Evolutionary conservation across 2,888 invertebrate genomes (phyloP), one percentile per base, ranked within the genome.

Genomic region (Melolontha melolontha): DNA sequence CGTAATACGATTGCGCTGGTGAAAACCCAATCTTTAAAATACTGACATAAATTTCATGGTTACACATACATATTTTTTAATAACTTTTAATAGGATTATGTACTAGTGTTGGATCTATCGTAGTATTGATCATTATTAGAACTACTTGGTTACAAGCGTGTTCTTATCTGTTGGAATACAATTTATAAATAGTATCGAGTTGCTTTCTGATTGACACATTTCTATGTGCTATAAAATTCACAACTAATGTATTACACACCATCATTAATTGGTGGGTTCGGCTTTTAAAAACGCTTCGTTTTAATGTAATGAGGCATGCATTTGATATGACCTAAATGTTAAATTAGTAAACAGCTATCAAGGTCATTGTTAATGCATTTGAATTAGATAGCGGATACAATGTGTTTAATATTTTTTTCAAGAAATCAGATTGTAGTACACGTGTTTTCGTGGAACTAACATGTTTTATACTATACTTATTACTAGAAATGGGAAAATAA

Each of bases 281-380:
- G 47, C 47, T 16, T n/a, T 47, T 11, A 47, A 39, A 29, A 62
- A 34, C 34, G 34, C n/a, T 62, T 17, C 12, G 17, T 40, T 54
- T 40, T 54, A 44, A 59, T 14, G 10, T 34, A 44, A 62, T 47
- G 12, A 57, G 29, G 42, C 42, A 29, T 34, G 34, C 39, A 17
- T 47, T 62, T 44, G 27, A 57, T 17, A 57, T 57, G 59, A 62
- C 47, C 47, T 59, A 59, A 59, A 59, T 59, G 47, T 44, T 47
- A 5, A 29, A 5, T 34, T 14, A 62, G 16, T 62, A 62, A 62
- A 47, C 34, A 62, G 39, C 42, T 34, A 44, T 47, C 47, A 62
- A 47, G 59, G 59, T 49, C 59, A 62, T 62, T 62, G 59, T 39
- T 47, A 62, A 49, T 62, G 47, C 16, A 49, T 29, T 62, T 57